A percentile compares a stretch with the other conserved stretches of the same genome.
Conservation (phyloP, 2,888 invertebrate genomes). For the Euspilapteryx auroguttella region DNA sequence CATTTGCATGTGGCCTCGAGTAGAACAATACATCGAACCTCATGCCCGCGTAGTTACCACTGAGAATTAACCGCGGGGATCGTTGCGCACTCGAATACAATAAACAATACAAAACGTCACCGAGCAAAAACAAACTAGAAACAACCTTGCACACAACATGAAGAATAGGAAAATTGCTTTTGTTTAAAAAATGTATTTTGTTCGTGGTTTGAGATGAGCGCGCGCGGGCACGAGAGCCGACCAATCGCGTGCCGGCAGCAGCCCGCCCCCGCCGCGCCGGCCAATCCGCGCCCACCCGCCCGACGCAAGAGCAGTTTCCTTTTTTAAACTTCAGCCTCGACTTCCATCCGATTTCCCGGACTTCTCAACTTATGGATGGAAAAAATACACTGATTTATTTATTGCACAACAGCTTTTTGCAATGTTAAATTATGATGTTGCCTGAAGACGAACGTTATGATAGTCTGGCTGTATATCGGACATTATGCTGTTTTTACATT, state of each 20-base stretch:
- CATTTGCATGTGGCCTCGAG: constrained; percentile 32
- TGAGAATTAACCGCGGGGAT: constrained; percentile 54
- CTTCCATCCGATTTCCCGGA: constrained; percentile 57
- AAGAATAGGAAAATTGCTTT: constrained; percentile 62
- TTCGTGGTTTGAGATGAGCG: constrained; percentile 51
- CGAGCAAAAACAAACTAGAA: constrained; percentile 53
- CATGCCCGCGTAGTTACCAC: constrained; percentile 25
- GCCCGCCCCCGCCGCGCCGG: constrained; percentile 38
- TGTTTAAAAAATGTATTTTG: constrained; percentile 60
- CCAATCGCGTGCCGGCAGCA: constrained; percentile 36
- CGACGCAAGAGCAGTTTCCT: constrained; percentile 54
- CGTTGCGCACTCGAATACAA: constrained; percentile 45
- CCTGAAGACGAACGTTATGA: constrained; percentile 16
- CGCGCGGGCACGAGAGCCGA: constrained; percentile 37
- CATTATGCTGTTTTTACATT: constrained; percentile 27
- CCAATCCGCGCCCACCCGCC: constrained; percentile 32
- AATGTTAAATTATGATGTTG: constrained; percentile 48
- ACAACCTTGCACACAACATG: constrained; percentile 50
- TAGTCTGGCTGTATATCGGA: constrained; percentile 13
- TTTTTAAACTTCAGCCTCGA: constrained; percentile 56
- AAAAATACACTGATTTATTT: constrained; percentile 51
- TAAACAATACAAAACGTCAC: constrained; percentile 55
- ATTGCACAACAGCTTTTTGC: constrained; percentile 43
- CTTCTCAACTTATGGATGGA: constrained; percentile 49
- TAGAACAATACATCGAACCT: constrained; percentile 37